Conservation (phyloP, 1,140 invertebrate genomes). For the Bombus terrestris region DNA sequence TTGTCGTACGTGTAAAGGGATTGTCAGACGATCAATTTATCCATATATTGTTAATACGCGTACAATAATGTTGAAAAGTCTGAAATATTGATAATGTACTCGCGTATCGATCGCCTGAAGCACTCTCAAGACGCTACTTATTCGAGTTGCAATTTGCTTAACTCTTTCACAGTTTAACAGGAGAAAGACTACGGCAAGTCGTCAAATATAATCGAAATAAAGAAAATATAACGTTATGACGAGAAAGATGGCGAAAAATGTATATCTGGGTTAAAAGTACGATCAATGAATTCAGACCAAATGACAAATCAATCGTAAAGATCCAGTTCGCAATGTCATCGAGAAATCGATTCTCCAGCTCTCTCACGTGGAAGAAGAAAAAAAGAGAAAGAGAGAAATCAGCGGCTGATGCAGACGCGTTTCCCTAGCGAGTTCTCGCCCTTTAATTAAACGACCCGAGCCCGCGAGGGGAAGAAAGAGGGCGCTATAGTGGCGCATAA, state of each 20-base stretch:
- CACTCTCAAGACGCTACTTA: too few species aligned
- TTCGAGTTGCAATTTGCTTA: too few species aligned
- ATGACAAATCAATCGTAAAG: conserved; percentile 15
- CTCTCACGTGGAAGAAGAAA: background rate
- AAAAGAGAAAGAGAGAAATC: background rate
- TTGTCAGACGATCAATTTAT: too few species aligned
- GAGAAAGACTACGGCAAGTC: too few species aligned
- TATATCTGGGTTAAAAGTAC: background rate
- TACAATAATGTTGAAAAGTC: too few species aligned
- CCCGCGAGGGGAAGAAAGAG: conserved; percentile 7
- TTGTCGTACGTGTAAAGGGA: too few species aligned
- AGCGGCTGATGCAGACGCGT: conserved; percentile 16
- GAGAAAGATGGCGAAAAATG: background rate
- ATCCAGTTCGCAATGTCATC: conserved; percentile 22
- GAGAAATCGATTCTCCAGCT: background rate
- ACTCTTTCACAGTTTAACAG: too few species aligned
- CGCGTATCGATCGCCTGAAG: too few species aligned
- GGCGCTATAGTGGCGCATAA: conserved; percentile 1
- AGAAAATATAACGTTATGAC: background rate
- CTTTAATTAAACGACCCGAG: conserved; percentile 59
- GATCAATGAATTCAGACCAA: background rate
- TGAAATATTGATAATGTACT: too few species aligned
- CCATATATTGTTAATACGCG: too few species aligned
- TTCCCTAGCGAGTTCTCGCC: conserved; percentile 44
- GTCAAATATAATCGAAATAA: too few species aligned